Evolutionary conservation across 2,797 vertebrate genomes (phyloP).

Genomic region (Masticophis lateralis): DNA sequence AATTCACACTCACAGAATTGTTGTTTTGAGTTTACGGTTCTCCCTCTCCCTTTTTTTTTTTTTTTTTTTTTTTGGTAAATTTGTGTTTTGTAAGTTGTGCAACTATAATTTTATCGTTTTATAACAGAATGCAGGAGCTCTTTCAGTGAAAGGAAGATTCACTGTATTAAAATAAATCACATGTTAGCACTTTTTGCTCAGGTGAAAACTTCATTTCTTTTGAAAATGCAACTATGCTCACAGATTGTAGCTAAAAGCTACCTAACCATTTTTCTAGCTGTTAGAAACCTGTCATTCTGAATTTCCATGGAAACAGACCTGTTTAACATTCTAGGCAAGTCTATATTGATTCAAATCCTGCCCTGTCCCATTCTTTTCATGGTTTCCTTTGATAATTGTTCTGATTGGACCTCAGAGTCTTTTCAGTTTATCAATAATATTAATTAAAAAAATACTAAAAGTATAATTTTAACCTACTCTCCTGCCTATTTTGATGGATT

Average conservation of each 20-base stretch:
- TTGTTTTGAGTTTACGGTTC: not conserved
- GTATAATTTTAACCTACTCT: not conserved
- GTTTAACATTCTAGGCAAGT: constrained; percentile 25
- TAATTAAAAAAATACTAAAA: not conserved
- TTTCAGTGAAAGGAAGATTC: not conserved
- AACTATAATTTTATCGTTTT: not conserved
- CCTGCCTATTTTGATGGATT: not conserved
- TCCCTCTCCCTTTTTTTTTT: rapidly evolving
- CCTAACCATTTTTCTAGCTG: not conserved
- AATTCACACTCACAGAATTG: not conserved
- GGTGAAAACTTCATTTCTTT: not conserved
- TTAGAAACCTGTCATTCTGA: constrained; percentile 11
- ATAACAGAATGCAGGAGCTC: not conserved
- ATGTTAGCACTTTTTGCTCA: not conserved
- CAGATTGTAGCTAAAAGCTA: constrained; percentile 2
- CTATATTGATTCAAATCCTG: constrained; percentile 17
- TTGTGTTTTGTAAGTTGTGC: not conserved
- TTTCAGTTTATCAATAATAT: not conserved
- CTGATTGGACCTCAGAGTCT: not conserved
- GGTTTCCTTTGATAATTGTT: constrained; percentile 3
- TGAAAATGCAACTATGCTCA: not conserved
- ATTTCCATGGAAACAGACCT: constrained; percentile 23
- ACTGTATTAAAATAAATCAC: not conserved
- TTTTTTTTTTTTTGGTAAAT: not conserved
- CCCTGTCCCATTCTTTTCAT: not conserved